These are phyloP conservation scores for Halcyon malimbica DNA, from an alignment of 2,113 vertebrate genomes.

Conservation along the genomic window DNA sequence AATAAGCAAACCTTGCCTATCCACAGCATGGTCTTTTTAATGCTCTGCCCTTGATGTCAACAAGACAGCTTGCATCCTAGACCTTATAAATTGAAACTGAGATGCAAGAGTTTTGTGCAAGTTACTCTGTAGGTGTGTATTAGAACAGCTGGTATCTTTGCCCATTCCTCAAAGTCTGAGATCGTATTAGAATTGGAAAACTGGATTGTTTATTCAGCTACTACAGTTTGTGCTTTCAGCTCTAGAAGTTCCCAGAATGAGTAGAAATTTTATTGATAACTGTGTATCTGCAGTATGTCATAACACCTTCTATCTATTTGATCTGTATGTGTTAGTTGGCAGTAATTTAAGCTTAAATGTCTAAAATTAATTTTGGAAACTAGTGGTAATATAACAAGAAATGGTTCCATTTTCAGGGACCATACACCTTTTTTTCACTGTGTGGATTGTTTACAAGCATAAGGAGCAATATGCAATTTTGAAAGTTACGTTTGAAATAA, in stretches of 20 bases:
- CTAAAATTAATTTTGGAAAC: background rate
- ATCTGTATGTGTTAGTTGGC: background rate
- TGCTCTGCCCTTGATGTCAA: background rate
- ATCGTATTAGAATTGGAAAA: background rate
- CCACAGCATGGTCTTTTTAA: background rate
- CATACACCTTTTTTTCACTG: background rate
- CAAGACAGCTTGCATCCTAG: background rate
- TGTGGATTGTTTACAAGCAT: background rate
- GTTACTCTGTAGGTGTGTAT: slow-evolving; percentile 10
- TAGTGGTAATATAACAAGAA: background rate
- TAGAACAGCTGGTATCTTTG: background rate
- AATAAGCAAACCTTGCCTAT: background rate
- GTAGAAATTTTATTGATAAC: background rate
- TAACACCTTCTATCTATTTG: background rate
- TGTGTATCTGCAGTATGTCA: background rate
- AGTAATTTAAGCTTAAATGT: background rate
- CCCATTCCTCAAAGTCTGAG: background rate
- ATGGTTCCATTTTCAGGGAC: background rate
- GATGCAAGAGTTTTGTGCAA: slow-evolving; percentile 2
- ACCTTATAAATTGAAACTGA: background rate
- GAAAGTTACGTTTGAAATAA: background rate
- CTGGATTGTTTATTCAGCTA: background rate
- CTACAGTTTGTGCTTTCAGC: background rate
- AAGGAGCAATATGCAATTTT: background rate
- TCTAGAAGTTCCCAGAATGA: background rate